Percentiles rank a stretch among this genome's conserved stretches.
These are phyloP conservation scores for Excalfactoria chinensis DNA, from an alignment of 2,113 vertebrate genomes.

Conservation along the genomic window DNA sequence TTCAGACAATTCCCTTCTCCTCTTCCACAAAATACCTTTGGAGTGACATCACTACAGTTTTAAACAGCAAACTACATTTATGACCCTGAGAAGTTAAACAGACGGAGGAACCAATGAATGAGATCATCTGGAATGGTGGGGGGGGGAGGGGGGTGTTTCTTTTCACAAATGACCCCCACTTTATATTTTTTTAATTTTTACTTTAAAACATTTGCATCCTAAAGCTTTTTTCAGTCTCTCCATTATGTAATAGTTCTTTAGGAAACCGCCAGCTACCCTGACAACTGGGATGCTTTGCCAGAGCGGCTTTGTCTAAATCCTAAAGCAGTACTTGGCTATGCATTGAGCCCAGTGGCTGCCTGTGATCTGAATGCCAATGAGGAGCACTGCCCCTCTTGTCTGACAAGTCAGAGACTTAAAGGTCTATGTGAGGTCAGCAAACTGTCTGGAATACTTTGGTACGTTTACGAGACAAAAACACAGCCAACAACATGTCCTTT, in stretches of 20 bases:
- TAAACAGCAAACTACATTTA: conserved; percentile 72
- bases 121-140: conserved; percentile 55
- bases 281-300: conserved; percentile 82
- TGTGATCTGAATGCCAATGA: conserved; percentile 85
- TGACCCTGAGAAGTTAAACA: conserved; percentile 77
- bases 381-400: conserved; percentile 61
- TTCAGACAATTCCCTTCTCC: conserved; percentile 23
- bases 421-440: conserved; percentile 79
- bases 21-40: conserved; percentile 58
- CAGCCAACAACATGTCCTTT: conserved; percentile 54
- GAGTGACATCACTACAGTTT: conserved; percentile 54
- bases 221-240: conserved; percentile 78
- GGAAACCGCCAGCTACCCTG: conserved; percentile 80
- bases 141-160: conserved; percentile 54
- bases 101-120: conserved; percentile 78
- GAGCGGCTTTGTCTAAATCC: conserved; percentile 83
- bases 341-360: conserved; percentile 66
- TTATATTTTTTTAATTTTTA: conserved; percentile 45
- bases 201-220: conserved; percentile 80
- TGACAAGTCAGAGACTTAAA: conserved; percentile 78
- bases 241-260: conserved; percentile 85
- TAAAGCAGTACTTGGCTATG: conserved; percentile 78
- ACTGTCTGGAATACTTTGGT: conserved; percentile 78
- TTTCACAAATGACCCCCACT: conserved; percentile 78
- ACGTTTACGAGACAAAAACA: conserved; percentile 66